Conservation (phyloP, 1,140 invertebrate genomes). For the Apolygus lucorum region DNA sequence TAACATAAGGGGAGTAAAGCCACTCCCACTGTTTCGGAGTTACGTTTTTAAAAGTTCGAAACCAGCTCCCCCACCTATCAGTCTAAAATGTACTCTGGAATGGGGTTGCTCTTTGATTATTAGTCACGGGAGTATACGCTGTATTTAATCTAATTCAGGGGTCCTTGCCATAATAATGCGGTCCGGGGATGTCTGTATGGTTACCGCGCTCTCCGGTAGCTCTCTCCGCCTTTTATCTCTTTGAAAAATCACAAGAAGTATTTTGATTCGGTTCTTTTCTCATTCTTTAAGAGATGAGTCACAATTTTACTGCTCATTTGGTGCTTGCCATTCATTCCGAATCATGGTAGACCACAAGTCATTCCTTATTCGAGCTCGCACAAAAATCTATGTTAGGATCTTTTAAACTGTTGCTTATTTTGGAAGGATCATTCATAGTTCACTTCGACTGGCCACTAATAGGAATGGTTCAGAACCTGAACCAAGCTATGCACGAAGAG, state of each 20-base stretch:
- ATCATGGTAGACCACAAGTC: no score
- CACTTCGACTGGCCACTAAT: no score
- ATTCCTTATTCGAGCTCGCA: no score
- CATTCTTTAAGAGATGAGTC: neutral
- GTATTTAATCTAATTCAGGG: constrained; percentile 10
- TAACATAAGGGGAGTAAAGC: constrained; percentile 8
- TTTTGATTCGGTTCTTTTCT: neutral
- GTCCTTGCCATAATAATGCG: neutral
- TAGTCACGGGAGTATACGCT: neutral
- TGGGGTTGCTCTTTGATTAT: neutral
- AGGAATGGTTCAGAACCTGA: no score
- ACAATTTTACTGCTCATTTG: neutral
- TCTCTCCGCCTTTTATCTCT: neutral
- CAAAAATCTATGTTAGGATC: no score
- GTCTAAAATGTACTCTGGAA: neutral
- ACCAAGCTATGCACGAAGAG: no score
- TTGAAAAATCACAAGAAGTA: neutral
- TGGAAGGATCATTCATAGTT: no score
- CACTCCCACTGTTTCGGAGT: neutral
- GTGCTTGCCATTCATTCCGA: neutral
- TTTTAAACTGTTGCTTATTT: no score
- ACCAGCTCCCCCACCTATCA: neutral
- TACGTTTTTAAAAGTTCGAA: constrained; percentile 1
- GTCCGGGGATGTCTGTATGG: neutral
- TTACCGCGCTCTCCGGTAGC: neutral